Evolutionary conservation across 2,888 invertebrate species (phyloP).

Genomic region (Xanthia togata): DNA sequence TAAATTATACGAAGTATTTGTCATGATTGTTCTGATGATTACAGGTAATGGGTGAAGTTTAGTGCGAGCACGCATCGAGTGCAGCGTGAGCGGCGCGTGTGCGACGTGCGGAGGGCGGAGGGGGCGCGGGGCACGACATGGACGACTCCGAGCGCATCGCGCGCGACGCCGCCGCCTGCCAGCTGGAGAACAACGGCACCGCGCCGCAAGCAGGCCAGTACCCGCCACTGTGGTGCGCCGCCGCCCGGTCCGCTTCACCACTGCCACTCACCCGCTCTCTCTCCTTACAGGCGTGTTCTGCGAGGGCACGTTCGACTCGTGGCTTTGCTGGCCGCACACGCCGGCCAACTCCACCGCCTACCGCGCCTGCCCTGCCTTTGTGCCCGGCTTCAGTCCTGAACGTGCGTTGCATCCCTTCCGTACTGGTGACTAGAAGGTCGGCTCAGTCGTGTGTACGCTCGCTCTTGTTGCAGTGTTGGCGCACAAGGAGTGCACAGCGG

Average conservation of each 20-base stretch:
- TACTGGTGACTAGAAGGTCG: no score
- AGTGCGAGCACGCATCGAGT: not conserved
- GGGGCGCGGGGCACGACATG: slow-evolving; percentile 70
- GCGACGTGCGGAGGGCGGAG: not conserved
- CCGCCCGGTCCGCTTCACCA: slow-evolving; percentile 36
- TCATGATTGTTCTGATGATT: slow-evolving; percentile 24
- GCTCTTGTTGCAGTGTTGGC: slow-evolving; percentile 91
- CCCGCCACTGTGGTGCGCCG: slow-evolving; percentile 64
- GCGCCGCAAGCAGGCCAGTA: slow-evolving; percentile 73
- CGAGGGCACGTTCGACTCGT: slow-evolving; percentile 94
- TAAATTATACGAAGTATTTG: not conserved
- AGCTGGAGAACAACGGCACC: slow-evolving; percentile 74
- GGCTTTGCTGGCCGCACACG: slow-evolving; percentile 95
- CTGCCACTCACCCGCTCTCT: not conserved
- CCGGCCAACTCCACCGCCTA: slow-evolving; percentile 92
- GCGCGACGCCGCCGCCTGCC: slow-evolving; percentile 78
- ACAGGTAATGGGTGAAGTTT: slow-evolving; percentile 27
- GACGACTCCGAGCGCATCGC: slow-evolving; percentile 82
- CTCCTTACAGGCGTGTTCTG: slow-evolving; percentile 91
- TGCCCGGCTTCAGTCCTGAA: slow-evolving; percentile 93
- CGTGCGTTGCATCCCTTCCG: slow-evolving; percentile 87
- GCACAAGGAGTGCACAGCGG: slow-evolving; percentile 94
- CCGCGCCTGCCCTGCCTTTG: slow-evolving; percentile 93
- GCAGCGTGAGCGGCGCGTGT: slow-evolving; percentile 8
- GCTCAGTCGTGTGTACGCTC: slow-evolving; percentile 9